These are phyloP conservation scores for Ambastaia sidthimunki DNA, from an alignment of 2,797 vertebrate species.

Conservation along the genomic window DNA sequence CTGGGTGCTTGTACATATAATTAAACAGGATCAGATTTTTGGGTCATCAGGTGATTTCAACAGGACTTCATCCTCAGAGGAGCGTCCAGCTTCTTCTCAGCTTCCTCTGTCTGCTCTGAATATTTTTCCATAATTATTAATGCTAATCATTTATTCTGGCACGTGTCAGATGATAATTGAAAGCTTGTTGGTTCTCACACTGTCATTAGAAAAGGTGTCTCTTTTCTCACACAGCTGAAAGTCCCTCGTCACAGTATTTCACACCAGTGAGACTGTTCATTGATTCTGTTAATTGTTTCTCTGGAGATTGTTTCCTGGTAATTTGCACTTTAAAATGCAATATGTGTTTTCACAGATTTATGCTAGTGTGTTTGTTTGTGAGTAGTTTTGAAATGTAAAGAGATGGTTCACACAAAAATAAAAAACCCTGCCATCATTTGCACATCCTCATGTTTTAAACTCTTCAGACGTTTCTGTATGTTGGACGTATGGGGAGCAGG, in stretches of 20 bases:
- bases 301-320: background rate
- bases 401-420: background rate
- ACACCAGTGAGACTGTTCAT: background rate
- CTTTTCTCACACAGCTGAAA: constrained; percentile 10
- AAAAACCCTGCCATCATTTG: background rate
- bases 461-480: no score
- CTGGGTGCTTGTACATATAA: constrained; percentile 32
- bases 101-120: constrained; percentile 5
- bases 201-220: constrained; percentile 13
- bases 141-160: constrained; percentile 37
- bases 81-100: background rate
- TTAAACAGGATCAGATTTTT: constrained; percentile 45
- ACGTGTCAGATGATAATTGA: constrained; percentile 37
- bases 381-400: background rate
- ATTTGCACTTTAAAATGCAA: constrained; percentile 12
- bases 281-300: constrained; percentile 26
- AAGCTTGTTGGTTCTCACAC: background rate
- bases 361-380: background rate
- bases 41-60: constrained; percentile 22
- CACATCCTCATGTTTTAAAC: background rate
- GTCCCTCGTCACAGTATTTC: background rate
- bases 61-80: background rate
- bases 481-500: no score
- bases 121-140: constrained; percentile 43
- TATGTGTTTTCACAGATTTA: constrained; percentile 1